phyloP scores from a whole-genome alignment of 2,888 invertebrate species.

The Melinaea marsaeus region DNA sequence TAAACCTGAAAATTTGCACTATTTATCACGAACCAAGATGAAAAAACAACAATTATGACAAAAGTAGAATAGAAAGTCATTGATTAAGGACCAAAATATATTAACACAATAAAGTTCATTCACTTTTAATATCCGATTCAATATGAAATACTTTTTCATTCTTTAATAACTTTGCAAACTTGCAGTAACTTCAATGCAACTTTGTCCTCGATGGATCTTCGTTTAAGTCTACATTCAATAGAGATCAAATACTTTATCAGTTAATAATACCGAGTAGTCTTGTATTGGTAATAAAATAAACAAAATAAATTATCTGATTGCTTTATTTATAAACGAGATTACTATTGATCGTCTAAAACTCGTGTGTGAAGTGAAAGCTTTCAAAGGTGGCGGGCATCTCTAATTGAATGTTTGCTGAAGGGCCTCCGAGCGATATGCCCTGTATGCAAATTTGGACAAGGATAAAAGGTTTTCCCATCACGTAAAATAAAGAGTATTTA shows the following conservation, averaged over 20 bases:
- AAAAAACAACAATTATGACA: conserved; percentile 4
- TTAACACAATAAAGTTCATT: too few species aligned
- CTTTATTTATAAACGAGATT: conserved; percentile 30
- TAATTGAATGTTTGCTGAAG: conserved; percentile 48
- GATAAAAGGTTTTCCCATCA: conserved; percentile 11
- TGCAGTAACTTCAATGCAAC: conserved; percentile 15
- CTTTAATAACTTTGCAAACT: conserved; percentile 19
- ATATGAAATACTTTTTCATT: conserved; percentile 23
- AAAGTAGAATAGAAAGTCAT: conserved; percentile 13
- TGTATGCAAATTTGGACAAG: conserved; percentile 19
- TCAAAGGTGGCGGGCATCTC: conserved; percentile 36
- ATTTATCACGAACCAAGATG: too few species aligned
- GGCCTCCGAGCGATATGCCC: conserved; percentile 26
- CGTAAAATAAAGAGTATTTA: conserved; percentile 8
- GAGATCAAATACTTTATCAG: too few species aligned
- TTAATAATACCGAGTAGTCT: too few species aligned
- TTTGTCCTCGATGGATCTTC: background rate
- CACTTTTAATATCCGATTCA: conserved; percentile 19
- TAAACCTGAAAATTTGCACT: background rate
- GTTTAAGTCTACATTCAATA: too few species aligned
- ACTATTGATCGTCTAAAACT: conserved; percentile 34
- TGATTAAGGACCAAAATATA: too few species aligned
- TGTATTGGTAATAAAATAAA: too few species aligned
- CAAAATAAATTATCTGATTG: too few species aligned
- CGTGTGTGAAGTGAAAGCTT: conserved; percentile 35